A percentile compares a stretch with the other conserved stretches of the same genome.
Conservation (phyloP, 2,113 vertebrate genomes). For the Egretta garzetta region DNA sequence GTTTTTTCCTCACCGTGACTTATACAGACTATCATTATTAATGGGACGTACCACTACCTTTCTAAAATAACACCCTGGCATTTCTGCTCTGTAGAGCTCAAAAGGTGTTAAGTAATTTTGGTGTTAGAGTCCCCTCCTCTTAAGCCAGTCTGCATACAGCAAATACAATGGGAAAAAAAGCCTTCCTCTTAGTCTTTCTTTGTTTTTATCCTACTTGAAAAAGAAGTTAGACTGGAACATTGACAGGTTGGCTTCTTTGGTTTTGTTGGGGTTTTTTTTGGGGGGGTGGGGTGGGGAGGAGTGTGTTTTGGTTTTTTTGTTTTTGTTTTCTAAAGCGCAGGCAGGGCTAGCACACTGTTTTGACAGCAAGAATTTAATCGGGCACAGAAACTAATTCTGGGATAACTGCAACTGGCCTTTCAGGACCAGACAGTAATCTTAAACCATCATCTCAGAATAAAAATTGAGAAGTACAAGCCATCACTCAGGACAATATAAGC, state of each 20-base stretch:
- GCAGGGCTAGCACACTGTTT: background rate
- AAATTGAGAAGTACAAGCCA: background rate
- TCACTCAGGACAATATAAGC: background rate
- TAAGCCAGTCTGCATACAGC: background rate
- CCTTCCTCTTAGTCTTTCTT: background rate
- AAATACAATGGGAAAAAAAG: background rate
- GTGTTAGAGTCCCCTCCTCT: background rate
- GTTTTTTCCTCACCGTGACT: background rate
- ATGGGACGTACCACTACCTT: background rate
- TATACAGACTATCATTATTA: background rate
- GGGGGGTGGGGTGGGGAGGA: no score
- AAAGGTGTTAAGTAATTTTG: background rate
- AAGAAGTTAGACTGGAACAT: background rate
- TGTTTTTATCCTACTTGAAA: background rate
- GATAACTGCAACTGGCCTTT: background rate
- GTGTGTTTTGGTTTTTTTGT: background rate
- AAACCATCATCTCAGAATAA: background rate
- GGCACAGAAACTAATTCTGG: background rate
- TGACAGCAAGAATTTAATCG: background rate
- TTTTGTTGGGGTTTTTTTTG: no score
- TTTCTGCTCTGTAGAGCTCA: background rate
- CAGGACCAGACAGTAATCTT: background rate
- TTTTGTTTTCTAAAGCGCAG: background rate
- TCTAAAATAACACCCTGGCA: background rate
- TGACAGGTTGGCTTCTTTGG: no score